phyloP scores from a whole-genome alignment of 2,113 vertebrate species.

The Pungitius pungitius region DNA sequence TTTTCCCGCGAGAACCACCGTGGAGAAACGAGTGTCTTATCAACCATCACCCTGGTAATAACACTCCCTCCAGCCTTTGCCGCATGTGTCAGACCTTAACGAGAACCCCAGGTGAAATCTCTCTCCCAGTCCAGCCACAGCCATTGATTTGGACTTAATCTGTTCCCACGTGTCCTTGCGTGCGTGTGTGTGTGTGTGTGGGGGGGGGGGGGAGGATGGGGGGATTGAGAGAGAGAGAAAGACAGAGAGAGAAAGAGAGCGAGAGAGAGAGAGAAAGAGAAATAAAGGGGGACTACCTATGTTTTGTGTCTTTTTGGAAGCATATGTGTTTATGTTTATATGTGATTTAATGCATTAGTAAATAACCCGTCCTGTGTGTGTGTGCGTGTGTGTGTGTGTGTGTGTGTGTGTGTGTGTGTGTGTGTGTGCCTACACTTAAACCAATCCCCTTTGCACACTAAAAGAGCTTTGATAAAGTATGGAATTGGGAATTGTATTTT shows the following conservation, averaged over 20 bases:
- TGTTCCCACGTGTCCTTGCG: constrained; percentile 77
- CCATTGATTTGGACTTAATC: constrained; percentile 88
- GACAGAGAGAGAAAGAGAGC: no score
- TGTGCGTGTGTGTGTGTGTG: constrained; percentile 18
- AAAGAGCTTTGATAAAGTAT: not conserved
- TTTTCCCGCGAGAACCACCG: constrained; percentile 87
- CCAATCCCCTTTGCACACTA: constrained; percentile 10
- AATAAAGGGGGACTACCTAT: not conserved
- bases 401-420: constrained; percentile 26
- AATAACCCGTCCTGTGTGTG: constrained; percentile 3
- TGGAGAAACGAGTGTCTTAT: constrained; percentile 89
- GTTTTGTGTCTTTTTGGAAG: constrained; percentile 37
- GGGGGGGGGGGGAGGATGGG: no score
- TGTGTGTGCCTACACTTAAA: constrained; percentile 1
- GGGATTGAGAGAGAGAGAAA: no score
- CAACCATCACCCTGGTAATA: constrained; percentile 87
- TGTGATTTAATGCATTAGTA: constrained; percentile 44
- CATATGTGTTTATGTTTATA: constrained; percentile 33
- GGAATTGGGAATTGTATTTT: not conserved
- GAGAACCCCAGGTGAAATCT: constrained; percentile 86
- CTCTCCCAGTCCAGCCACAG: constrained; percentile 82
- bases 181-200: constrained; percentile 28
- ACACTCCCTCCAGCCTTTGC: constrained; percentile 85
- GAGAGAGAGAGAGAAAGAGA: not conserved
- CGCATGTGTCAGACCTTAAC: constrained; percentile 85